Percentiles rank a stretch among this genome's conserved stretches.
Evolutionary conservation across 2,888 invertebrate genomes (phyloP).

Genomic region (Aethes cnicana): DNA sequence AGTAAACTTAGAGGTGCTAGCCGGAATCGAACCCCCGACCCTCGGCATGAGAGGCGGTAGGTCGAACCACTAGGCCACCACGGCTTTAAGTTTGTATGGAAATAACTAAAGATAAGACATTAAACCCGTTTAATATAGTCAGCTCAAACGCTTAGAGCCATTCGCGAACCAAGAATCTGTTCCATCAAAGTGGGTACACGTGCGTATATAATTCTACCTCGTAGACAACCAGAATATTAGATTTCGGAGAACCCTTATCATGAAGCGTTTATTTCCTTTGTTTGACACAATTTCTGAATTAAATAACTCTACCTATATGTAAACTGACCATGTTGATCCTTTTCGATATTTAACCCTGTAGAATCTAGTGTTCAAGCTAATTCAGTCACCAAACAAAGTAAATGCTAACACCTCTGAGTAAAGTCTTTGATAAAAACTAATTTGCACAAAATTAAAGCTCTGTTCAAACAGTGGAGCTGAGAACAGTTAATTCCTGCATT

Average conservation of each 20-base stretch:
- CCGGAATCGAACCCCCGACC: too few relatives aligned
- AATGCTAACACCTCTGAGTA: constrained; percentile 22
- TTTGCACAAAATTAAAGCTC: constrained; percentile 39
- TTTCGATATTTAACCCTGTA: background rate
- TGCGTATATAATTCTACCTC: constrained; percentile 3
- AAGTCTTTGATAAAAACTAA: constrained; percentile 35
- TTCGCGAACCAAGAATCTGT: constrained; percentile 7
- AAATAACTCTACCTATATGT: constrained; percentile 9
- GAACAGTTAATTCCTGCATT: constrained; percentile 51
- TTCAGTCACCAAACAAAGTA: constrained; percentile 9
- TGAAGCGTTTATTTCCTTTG: constrained; percentile 13
- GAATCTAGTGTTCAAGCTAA: background rate
- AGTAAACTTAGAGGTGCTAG: too few relatives aligned
- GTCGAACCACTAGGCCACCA: too few relatives aligned
- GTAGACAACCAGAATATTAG: constrained; percentile 10
- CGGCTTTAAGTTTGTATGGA: too few relatives aligned
- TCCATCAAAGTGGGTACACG: constrained; percentile 6
- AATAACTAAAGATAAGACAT: too few relatives aligned
- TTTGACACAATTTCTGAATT: constrained; percentile 16
- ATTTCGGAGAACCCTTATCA: constrained; percentile 13
- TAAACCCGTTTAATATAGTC: background rate
- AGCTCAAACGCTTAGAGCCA: background rate
- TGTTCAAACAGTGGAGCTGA: constrained; percentile 39
- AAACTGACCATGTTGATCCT: constrained; percentile 1
- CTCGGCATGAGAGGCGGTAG: too few relatives aligned